Base-by-base conservation (phyloP, 2,797 vertebrate genomes). In the Staurois parvus region DNA sequence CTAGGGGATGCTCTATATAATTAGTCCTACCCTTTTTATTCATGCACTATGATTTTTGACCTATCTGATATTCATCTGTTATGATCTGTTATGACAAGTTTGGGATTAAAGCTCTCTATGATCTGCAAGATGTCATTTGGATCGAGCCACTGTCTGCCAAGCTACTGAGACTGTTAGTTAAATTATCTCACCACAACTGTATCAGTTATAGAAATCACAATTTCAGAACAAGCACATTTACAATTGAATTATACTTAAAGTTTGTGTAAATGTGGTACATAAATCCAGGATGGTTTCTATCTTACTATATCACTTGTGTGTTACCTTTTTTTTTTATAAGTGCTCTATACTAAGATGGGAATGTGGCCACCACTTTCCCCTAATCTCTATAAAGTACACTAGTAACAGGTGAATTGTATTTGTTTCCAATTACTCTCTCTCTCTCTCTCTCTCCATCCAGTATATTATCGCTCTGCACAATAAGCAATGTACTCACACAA, bases 381-480 rank as follows among this genome's bases (percentile, higher is more conserved):
- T 19, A 70, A n/a, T 32, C 83, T 70, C 34, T 72, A 42, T 12
- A 66, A 11, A 19, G 13, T 37, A 66, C 73, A 52, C 48, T 56
- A 62, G n/a, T 72, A 42, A 56, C 68, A 56, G 19, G 68, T 84
- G 75, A 62, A 26, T 13, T 17, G 24, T 52, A 79, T 79, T 52
- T 66, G 70, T 52, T 85, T 78, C 72, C 40, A 30, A 56, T 32
- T 66, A 56, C 56, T 67, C 34, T 79, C 52, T 24, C 52, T 59
- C 4, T 59, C 4, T 56, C 52, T 56, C 48, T 17, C 3, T 52
- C 48, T 52, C 4, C 5, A 59, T 34, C 90, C 84, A 88, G 89
- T 91, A 89, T 88, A 90, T 91, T 88, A 91, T 90, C 91, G 87
- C 91, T 88, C 90, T 90, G 90, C 90, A 90, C 91, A 88, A 90